Percentiles rank a stretch among this genome's conserved stretches.
phyloP scores from a whole-genome alignment of 2,888 invertebrate species.

The Byasa hedistus region DNA sequence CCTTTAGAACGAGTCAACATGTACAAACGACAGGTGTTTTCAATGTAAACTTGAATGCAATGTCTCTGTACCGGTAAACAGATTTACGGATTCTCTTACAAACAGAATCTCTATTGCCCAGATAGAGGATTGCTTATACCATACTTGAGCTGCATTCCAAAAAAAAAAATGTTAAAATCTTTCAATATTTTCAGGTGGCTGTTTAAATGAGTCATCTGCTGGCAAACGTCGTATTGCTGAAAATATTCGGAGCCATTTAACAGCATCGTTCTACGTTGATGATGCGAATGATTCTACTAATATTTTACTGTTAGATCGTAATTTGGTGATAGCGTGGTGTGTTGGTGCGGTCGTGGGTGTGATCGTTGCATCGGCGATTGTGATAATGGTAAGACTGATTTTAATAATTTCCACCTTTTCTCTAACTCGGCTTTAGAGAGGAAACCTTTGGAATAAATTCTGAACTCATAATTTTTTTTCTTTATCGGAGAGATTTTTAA shows the following conservation, averaged over 20 bases:
- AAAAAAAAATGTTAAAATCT: neutral
- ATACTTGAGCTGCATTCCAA: too few species aligned
- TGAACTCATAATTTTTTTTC: too few species aligned
- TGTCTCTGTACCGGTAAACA: neutral
- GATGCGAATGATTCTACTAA: constrained; percentile 51
- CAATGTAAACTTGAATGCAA: neutral
- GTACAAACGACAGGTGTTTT: neutral
- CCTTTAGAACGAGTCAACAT: neutral
- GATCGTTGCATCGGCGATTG: constrained; percentile 48
- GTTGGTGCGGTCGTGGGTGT: constrained; percentile 44
- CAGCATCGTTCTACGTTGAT: constrained; percentile 63
- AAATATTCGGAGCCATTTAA: constrained; percentile 60
- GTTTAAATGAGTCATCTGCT: constrained; percentile 85
- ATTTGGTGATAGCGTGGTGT: constrained; percentile 53
- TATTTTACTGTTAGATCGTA: constrained; percentile 48
- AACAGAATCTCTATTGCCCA: neutral
- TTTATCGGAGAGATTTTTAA: too few species aligned
- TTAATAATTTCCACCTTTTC: neutral
- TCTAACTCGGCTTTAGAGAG: too few species aligned
- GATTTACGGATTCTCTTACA: neutral
- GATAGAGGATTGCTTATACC: neutral
- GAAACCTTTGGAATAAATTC: too few species aligned
- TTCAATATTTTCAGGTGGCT: constrained; percentile 79
- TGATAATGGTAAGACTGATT: constrained; percentile 53
- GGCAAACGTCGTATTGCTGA: constrained; percentile 86